Base-by-base conservation (phyloP, 2,113 vertebrate species). In the Gallinago media region DNA sequence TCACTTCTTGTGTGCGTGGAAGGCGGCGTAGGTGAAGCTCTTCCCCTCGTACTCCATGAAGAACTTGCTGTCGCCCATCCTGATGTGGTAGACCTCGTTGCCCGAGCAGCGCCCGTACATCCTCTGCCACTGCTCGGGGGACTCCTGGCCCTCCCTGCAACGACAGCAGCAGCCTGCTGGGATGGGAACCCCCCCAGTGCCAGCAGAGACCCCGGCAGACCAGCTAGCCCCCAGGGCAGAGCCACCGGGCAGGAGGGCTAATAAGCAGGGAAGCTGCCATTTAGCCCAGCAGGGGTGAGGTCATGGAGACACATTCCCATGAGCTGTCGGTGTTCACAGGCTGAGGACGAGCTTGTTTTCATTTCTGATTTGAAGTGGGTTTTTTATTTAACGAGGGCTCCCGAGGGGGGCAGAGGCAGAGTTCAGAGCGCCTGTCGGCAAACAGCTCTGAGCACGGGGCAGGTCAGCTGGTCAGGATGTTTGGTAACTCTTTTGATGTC, bases 1-100 rank as follows among this genome's bases (percentile, higher is more conserved):
- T 98, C 89, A 99, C 99, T 99, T 99, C 95, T 99, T 99, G 97
- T 99, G 99, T 0, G 99, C 99, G 1, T 99, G 99, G 97, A 99
- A 99, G 77, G 99, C 99, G 0, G 99, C 99, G 3, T 99, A 99
- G 81, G 99, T 99, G 98, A 99, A 99, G 96, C 99, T 99, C 97
- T 99, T 99, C 40, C 99, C 99, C 56, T 99, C 98, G 7, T 99
- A 99, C 95, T 99, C 99, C 67, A 99, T 99, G 87, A 99, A 99
- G 96, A 99, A 99, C 95, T 99, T 99, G 99, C 99, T 99, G 98
- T 99, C 99, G 0, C 98, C 98, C 98, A 99, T 97, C 12, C 99
- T 98, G 95, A 99, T 99, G 97, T 99, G 99, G 95, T 99, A 99
- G 72, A 99, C 99, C 94, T 99, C 99, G 1, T 99, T 99, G 61